Base-by-base conservation (phyloP, 1,140 invertebrate species). In the Dreissena polymorpha region DNA sequence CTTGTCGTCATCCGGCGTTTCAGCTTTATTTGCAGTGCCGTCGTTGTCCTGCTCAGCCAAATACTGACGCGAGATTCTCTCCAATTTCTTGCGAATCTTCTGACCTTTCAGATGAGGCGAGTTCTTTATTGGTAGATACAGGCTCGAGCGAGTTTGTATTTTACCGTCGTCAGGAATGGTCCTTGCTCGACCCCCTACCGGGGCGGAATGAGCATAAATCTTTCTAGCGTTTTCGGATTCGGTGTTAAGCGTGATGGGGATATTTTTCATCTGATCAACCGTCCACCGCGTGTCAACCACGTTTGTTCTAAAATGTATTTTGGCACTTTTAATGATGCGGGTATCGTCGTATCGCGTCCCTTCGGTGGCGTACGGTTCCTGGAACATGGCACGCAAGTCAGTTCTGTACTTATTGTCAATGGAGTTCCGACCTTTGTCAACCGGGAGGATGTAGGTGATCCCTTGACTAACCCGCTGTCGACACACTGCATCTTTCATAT, bases 401-500 rank as follows among this genome's bases (percentile, higher is more conserved):
- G 90, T 91, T 18, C 88, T 83, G 81, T 86, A 92, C 14, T 86
- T 83, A 64, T 83, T 89, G 57, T 91, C 87, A 51, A 91, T 89
- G n/a, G 91, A 91, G 67, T 88, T 90, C 49, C 86, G 83, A 0
- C 84, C 88, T 78, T 91, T 90, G 81, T 91, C 90, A 18, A 91
- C 87, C 16, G 91, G 91, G 49, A 92, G 89, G 16, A 91, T 50
- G 70, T 91, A 92, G 67, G 86, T 89, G 25, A 91, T 90, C 13
- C 91, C 91, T 27, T 82, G 78, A 63, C 90, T 90, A 23, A 91
- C 89, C 14, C 85, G 77, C 21, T 88, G 80, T 21, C 91, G 81
- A 39, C 86, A 87, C n/a, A 92, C 88, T 13, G 90, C 91, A 73
- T 91, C 88, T 83, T 91, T 91, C 72, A 92, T 86, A 51, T 88